Evolutionary conservation across 1,140 invertebrate genomes (phyloP).

Genomic region (Whitmania pigra): DNA sequence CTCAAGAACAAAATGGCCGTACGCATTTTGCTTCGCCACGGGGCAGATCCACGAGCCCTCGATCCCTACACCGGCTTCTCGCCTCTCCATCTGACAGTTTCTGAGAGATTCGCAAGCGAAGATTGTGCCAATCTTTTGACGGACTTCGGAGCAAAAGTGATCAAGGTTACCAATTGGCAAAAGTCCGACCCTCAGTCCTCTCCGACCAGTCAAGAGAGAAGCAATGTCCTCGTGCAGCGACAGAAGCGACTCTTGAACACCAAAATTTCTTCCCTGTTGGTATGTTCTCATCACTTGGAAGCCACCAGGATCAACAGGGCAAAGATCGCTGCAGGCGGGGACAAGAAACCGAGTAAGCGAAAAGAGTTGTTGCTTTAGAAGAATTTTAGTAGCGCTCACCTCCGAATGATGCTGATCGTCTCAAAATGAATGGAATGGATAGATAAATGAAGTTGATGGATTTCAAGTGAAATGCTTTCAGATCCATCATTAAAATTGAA

Average conservation of each 20-base stretch:
- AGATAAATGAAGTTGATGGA: no score
- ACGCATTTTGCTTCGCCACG: conserved; percentile 47
- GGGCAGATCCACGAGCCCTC: conserved; percentile 43
- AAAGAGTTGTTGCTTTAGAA: no score
- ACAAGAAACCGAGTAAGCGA: background rate
- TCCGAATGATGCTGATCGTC: no score
- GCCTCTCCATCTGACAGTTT: conserved; percentile 48
- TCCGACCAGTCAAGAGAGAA: background rate
- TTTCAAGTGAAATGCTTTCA: no score
- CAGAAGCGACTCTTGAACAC: background rate
- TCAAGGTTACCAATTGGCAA: conserved; percentile 15
- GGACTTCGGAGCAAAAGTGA: conserved; percentile 46
- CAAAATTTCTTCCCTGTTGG: background rate
- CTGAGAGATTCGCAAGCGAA: conserved; percentile 45
- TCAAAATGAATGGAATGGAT: no score
- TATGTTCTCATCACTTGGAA: background rate
- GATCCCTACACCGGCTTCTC: conserved; percentile 47
- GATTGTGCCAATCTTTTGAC: conserved; percentile 47
- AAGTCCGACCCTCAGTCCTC: background rate
- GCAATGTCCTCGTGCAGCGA: background rate
- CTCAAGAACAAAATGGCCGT: conserved; percentile 45
- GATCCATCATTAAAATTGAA: no score
- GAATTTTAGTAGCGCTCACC: no score
- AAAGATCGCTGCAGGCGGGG: background rate
- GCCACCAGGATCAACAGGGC: background rate